Conservation (phyloP, 2,797 vertebrate genomes). For the Rousettus madagascariensis region DNA sequence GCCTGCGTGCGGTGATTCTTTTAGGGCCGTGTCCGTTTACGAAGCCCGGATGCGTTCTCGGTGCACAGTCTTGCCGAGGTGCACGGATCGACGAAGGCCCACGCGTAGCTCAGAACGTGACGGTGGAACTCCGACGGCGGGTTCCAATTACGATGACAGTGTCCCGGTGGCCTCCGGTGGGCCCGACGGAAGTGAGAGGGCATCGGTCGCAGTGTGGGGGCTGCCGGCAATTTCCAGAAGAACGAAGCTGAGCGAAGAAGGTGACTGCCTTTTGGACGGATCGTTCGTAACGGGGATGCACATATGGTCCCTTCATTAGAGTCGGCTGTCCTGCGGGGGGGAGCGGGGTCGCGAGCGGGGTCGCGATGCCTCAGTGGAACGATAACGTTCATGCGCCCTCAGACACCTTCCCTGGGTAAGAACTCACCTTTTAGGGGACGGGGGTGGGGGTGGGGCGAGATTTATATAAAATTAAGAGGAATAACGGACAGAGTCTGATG, state of each 20-base stretch:
- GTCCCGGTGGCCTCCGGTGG: background rate
- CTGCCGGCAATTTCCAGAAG: background rate
- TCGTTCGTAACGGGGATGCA: background rate
- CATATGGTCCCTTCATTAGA: background rate
- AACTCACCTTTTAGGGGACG: background rate
- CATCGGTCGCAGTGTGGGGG: background rate
- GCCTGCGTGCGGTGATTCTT: no score
- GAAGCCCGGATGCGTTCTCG: rapidly evolving
- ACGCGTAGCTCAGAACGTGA: rapidly evolving
- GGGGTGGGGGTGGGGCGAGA: rapidly evolving
- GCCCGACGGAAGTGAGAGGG: background rate
- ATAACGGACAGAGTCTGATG: background rate
- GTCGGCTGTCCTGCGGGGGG: background rate
- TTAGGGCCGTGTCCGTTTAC: rapidly evolving
- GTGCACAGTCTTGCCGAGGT: rapidly evolving
- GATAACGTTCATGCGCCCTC: background rate
- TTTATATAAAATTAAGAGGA: background rate
- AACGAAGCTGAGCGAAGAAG: background rate
- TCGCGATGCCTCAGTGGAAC: background rate
- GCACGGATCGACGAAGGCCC: rapidly evolving
- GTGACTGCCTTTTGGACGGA: rapidly evolving
- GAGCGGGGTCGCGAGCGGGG: background rate
- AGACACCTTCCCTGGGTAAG: background rate
- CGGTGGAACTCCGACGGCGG: rapidly evolving
- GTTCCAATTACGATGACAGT: background rate